Base-by-base conservation (phyloP, 2,888 invertebrate species). In the Seira musarum region DNA sequence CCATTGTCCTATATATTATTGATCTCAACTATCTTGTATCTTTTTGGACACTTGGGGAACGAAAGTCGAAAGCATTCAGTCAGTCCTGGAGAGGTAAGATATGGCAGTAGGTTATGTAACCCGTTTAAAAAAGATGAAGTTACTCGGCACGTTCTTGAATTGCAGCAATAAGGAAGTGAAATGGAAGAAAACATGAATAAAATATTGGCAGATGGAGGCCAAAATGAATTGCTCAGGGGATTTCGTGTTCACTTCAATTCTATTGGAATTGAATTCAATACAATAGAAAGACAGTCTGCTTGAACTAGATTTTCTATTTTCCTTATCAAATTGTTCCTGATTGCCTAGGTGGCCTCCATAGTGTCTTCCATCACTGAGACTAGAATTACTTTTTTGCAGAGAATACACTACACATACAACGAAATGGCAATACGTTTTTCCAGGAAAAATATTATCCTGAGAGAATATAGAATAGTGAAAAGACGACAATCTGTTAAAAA, bases 61-160 rank as follows among this genome's bases (percentile, higher is more conserved):
- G n/a, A n/a, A n/a, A n/a, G n/a, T n/a, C n/a, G n/a, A n/a, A n/a
- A n/a, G n/a, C n/a, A n/a, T n/a, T n/a, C n/a, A n/a, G n/a, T n/a
- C n/a, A n/a, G n/a, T n/a, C n/a, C n/a, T n/a, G n/a, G n/a, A n/a
- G n/a, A n/a, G n/a, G n/a, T n/a, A n/a, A n/a, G n/a, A n/a, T n/a
- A n/a, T n/a, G n/a, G n/a, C n/a, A n/a, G n/a, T n/a, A n/a, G n/a
- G n/a, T n/a, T n/a, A n/a, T n/a, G n/a, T n/a, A n/a, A n/a, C n/a
- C n/a, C n/a, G n/a, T n/a, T n/a, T n/a, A n/a, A n/a, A n/a, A n/a
- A n/a, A n/a, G n/a, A n/a, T n/a, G n/a, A n/a, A n/a, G n/a, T n/a
- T n/a, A n/a, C n/a, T n/a, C n/a, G n/a, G n/a, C n/a, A 25, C 10
- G 22, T 24, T 24, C 25, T 64, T 64, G 64, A 66, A 66, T 66